Evolutionary conservation across 2,888 invertebrate species (phyloP).

Genomic region (Theretra japonica): DNA sequence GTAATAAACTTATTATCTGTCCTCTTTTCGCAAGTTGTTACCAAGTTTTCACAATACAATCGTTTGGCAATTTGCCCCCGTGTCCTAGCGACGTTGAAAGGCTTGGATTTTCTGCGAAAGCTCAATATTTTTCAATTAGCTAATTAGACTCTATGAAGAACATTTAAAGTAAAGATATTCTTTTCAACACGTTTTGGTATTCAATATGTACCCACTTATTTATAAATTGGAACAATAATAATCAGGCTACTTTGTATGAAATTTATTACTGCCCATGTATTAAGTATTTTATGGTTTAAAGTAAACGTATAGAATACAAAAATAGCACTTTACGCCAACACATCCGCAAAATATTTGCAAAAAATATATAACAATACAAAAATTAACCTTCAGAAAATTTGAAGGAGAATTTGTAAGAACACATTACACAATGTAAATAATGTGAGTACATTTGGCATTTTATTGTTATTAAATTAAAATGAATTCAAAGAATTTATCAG

Average conservation of each 20-base stretch:
- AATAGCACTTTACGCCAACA: background rate
- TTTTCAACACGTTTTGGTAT: background rate
- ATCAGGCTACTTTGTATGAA: background rate
- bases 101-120: slow-evolving; percentile 61
- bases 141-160: slow-evolving; percentile 55
- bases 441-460: slow-evolving; percentile 15
- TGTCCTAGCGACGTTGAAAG: slow-evolving; percentile 49
- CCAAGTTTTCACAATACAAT: slow-evolving; percentile 58
- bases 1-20: slow-evolving; percentile 20
- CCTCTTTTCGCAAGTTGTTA: slow-evolving; percentile 37
- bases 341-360: slow-evolving; percentile 19
- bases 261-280: background rate
- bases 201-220: background rate
- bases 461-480: background rate
- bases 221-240: background rate
- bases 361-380: slow-evolving; percentile 20
- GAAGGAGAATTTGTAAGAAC: slow-evolving; percentile 12
- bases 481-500: slow-evolving; percentile 6
- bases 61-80: slow-evolving; percentile 62
- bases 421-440: background rate
- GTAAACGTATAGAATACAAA: slow-evolving; percentile 18
- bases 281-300: slow-evolving; percentile 9
- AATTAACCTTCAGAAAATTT: slow-evolving; percentile 17
- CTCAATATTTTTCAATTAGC: slow-evolving; percentile 55
- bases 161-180: background rate